A percentile compares a stretch with the other conserved stretches of the same genome.
Conservation (phyloP, 2,797 vertebrate species). For the Rhynchotus rufescens region DNA sequence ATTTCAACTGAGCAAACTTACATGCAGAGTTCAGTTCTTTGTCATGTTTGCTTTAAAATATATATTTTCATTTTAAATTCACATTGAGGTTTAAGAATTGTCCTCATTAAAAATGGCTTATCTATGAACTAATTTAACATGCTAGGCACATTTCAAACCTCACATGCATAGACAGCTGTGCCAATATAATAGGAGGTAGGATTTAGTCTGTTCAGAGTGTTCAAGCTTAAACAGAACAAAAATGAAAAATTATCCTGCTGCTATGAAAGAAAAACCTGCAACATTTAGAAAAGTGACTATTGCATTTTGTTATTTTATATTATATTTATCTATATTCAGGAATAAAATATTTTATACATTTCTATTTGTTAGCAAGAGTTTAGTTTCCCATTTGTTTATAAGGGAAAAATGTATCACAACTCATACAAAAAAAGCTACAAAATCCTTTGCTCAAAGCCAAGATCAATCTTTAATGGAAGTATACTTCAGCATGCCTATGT, state of each 20-base stretch:
- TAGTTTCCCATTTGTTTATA: background rate
- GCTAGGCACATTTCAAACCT: background rate
- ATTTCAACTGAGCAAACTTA: background rate
- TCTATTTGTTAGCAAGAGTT: background rate
- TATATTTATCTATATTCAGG: accelerated
- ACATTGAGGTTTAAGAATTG: background rate
- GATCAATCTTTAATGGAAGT: no score
- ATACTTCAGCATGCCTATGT: background rate
- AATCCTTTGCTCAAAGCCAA: background rate
- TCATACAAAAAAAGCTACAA: background rate
- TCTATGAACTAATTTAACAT: background rate
- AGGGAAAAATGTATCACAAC: background rate
- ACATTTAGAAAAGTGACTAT: accelerated
- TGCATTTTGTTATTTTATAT: background rate
- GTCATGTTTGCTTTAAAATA: background rate
- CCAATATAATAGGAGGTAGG: accelerated
- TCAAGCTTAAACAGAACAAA: background rate
- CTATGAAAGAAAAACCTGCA: background rate
- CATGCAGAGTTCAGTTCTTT: accelerated
- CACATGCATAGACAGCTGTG: background rate
- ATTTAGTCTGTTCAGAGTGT: background rate
- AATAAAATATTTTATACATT: background rate
- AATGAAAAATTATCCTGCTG: background rate
- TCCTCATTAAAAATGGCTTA: background rate
- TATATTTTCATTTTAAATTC: background rate